Percentiles rank a stretch among this genome's conserved stretches.
These are phyloP conservation scores for Papilio demoleus DNA, from an alignment of 2,888 invertebrate species.

Conservation along the genomic window DNA sequence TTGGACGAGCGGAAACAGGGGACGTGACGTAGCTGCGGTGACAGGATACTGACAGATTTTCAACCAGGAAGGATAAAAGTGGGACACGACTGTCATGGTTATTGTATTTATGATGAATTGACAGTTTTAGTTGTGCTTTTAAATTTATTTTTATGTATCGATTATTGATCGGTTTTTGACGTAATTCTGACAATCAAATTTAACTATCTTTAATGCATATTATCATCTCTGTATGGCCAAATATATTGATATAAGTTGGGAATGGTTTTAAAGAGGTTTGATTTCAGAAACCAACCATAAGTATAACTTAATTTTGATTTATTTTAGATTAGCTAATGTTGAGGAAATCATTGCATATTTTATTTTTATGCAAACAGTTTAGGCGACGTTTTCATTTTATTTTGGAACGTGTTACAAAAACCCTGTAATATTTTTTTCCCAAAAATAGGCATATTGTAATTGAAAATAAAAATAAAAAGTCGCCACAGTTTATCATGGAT, in stretches of 20 bases:
- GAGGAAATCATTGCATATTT: too few relatives aligned
- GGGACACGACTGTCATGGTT: conserved; percentile 9
- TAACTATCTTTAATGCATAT: neutral
- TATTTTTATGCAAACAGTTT: too few relatives aligned
- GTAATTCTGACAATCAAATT: neutral
- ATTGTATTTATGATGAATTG: conserved; percentile 18
- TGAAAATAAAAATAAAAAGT: conserved; percentile 26
- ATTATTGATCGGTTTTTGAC: neutral
- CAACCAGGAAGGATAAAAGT: conserved; percentile 16
- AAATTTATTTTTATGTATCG: conserved; percentile 2
- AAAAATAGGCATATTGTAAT: too few relatives aligned
- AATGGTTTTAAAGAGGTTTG: too few relatives aligned
- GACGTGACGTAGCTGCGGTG: conserved; percentile 38
- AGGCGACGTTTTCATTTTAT: too few relatives aligned
- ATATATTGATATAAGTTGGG: too few relatives aligned
- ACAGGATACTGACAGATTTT: conserved; percentile 31
- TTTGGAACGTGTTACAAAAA: too few relatives aligned
- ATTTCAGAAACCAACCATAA: too few relatives aligned
- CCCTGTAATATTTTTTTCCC: too few relatives aligned
- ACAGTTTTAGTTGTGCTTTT: conserved; percentile 14
- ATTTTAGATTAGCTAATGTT: too few relatives aligned
- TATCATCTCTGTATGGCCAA: neutral
- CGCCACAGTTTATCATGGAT: conserved; percentile 23
- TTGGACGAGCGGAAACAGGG: conserved; percentile 42
- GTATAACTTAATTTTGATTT: too few relatives aligned